Percentiles rank a stretch among this genome's conserved stretches.
These are phyloP conservation scores for Lithophane leautieri DNA, from an alignment of 2,888 invertebrate species.

Conservation along the genomic window DNA sequence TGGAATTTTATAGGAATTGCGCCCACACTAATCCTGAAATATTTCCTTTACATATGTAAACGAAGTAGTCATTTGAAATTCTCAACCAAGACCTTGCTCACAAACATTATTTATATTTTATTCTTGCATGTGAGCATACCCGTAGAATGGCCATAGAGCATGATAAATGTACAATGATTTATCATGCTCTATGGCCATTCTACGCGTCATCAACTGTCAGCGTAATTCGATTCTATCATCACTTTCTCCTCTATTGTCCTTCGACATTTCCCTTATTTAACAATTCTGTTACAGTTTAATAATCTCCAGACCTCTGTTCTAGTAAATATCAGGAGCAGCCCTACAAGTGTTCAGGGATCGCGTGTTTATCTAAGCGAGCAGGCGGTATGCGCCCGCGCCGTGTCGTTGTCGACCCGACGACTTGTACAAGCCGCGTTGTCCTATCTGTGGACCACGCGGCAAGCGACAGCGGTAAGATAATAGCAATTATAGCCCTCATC, in stretches of 20 bases:
- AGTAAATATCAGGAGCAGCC: slow-evolving; percentile 44
- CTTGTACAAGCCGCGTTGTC: slow-evolving; percentile 53
- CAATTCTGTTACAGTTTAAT: not conserved
- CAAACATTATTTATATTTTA: slow-evolving; percentile 4
- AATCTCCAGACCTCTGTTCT: not conserved
- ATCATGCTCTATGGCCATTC: slow-evolving; percentile 13
- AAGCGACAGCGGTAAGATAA: slow-evolving; percentile 55
- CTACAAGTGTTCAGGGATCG: slow-evolving; percentile 60
- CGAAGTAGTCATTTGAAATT: slow-evolving; percentile 8
- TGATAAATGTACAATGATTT: slow-evolving; percentile 2
- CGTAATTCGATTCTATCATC: slow-evolving; percentile 23
- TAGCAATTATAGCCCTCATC: slow-evolving; percentile 41
- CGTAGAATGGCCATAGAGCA: no score
- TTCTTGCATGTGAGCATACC: not conserved
- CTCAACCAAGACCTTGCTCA: not conserved
- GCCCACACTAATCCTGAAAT: not conserved
- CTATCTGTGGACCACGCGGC: slow-evolving; percentile 38
- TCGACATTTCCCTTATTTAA: not conserved
- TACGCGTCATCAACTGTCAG: not conserved
- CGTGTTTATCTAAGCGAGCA: slow-evolving; percentile 70
- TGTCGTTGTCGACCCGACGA: slow-evolving; percentile 63
- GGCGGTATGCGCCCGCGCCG: slow-evolving; percentile 62
- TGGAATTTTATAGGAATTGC: not conserved
- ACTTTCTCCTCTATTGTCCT: slow-evolving; percentile 14
- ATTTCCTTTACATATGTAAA: not conserved